These are phyloP conservation scores for Pterobdella sp. DNA, from an alignment of 2,888 invertebrate genomes.

Conservation along the genomic window DNA sequence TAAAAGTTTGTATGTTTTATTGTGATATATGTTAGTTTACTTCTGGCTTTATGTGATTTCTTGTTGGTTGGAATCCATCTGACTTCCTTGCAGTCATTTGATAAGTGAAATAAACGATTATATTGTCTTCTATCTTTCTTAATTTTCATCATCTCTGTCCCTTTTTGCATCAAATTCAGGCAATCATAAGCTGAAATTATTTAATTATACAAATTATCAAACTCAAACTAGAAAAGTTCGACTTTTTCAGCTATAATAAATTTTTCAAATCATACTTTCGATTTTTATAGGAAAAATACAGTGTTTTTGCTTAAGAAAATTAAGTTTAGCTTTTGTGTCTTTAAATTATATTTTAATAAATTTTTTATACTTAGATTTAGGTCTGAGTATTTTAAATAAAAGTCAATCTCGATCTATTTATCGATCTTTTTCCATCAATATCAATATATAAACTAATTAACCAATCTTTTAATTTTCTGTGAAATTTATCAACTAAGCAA, in stretches of 20 bases:
- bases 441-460: too few relatives aligned
- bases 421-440: too few relatives aligned
- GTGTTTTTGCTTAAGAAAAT: background rate
- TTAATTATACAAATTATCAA: background rate
- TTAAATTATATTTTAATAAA: too few relatives aligned
- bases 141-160: slow-evolving; percentile 57
- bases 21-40: slow-evolving; percentile 47
- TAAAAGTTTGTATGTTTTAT: background rate
- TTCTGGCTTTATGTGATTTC: slow-evolving; percentile 57
- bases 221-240: background rate
- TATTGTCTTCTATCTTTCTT: slow-evolving; percentile 57
- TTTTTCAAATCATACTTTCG: background rate
- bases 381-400: too few relatives aligned
- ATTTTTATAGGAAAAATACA: background rate
- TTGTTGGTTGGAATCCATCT: slow-evolving; percentile 59
- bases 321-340: background rate
- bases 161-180: slow-evolving; percentile 57
- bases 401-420: too few relatives aligned
- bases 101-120: slow-evolving; percentile 56
- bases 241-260: background rate
- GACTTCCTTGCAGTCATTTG: slow-evolving; percentile 55
- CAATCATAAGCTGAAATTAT: slow-evolving; percentile 55
- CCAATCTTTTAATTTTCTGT: too few relatives aligned
- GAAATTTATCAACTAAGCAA: too few relatives aligned
- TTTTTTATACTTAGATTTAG: too few relatives aligned